These are phyloP conservation scores for Liolophura sinensis DNA, from an alignment of 1,140 invertebrate genomes.

Conservation along the genomic window DNA sequence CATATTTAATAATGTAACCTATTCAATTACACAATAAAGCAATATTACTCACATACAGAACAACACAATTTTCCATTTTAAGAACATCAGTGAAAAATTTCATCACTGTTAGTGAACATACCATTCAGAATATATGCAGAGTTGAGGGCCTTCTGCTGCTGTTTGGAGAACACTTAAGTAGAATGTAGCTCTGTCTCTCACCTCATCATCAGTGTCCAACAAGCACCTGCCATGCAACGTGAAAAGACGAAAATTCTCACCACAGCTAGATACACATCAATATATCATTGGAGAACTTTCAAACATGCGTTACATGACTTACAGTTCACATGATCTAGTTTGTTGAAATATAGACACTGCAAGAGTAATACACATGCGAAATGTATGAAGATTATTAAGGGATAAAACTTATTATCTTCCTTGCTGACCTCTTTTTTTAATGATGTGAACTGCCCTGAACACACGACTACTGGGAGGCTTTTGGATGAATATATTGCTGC, in stretches of 20 bases:
- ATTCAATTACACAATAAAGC: background rate
- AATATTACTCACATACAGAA: too few species aligned
- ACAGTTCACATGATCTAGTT: too few species aligned
- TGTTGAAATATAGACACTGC: too few species aligned
- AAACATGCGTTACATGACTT: too few species aligned
- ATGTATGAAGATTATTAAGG: too few species aligned
- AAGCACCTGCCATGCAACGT: constrained; percentile 74
- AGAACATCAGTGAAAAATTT: background rate
- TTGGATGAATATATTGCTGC: too few species aligned
- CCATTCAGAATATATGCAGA: constrained; percentile 84
- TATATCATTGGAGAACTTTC: background rate
- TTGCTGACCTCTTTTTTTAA: too few species aligned
- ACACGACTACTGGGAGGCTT: too few species aligned
- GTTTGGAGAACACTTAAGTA: constrained; percentile 85
- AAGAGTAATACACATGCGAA: too few species aligned
- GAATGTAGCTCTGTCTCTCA: constrained; percentile 96
- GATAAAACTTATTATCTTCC: too few species aligned
- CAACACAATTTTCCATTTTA: background rate
- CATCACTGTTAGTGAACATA: constrained; percentile 20
- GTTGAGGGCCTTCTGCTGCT: constrained; percentile 69
- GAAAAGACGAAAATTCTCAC: background rate
- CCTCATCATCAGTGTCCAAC: constrained; percentile 97
- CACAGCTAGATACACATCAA: background rate
- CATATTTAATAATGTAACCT: too few species aligned
- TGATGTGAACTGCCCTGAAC: too few species aligned